phyloP scores from a whole-genome alignment of 2,113 vertebrate genomes.

The Copsychus sechellarum region DNA sequence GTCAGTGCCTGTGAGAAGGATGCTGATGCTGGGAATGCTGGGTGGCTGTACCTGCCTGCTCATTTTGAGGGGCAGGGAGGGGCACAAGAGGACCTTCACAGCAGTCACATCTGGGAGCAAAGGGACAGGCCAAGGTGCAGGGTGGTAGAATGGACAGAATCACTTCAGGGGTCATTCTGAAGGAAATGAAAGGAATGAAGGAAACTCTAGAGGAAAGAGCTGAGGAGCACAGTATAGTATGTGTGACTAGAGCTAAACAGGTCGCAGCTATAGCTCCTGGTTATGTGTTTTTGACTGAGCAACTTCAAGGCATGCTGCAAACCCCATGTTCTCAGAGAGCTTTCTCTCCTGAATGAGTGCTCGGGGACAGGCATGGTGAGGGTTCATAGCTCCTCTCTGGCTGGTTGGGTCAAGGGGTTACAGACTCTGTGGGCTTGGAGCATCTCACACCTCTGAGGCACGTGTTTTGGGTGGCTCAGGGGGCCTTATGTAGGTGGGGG shows the following conservation, averaged over 20 bases:
- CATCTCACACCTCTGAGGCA: neutral
- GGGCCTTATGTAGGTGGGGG: fast-evolving
- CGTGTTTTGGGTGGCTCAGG: neutral
- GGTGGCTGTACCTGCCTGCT: neutral
- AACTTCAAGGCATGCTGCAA: neutral
- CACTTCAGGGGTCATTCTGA: neutral
- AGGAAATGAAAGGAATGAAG: too few relatives aligned
- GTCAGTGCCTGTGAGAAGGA: neutral
- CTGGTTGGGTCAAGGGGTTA: neutral
- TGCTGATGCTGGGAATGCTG: neutral
- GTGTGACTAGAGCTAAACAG: neutral
- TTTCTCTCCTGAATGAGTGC: neutral
- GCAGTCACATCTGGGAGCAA: neutral
- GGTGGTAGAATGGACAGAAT: neutral
- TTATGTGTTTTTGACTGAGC: neutral
- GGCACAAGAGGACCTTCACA: neutral
- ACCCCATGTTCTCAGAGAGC: neutral
- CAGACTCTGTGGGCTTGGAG: neutral
- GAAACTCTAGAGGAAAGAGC: neutral
- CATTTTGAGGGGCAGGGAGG: neutral
- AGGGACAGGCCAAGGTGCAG: neutral
- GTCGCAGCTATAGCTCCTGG: neutral
- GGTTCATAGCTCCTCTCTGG: neutral
- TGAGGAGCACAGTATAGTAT: neutral
- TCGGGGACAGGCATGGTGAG: neutral